Conservation (phyloP, 2,888 invertebrate species). For the Sympetrum striolatum region DNA sequence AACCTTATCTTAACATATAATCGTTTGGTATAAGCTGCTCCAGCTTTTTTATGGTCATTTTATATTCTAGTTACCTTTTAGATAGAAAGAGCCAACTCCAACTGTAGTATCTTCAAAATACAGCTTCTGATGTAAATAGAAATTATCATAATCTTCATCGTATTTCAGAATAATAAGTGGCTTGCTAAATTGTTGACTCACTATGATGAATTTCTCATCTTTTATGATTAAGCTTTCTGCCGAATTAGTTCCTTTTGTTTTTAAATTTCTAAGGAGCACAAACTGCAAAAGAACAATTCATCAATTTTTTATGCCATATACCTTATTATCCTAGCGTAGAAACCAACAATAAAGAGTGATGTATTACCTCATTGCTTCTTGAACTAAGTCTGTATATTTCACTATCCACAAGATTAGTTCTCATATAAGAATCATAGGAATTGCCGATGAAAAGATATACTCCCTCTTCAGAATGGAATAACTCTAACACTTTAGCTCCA, state of each 20-base stretch:
- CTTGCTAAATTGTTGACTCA: constrained; percentile 53
- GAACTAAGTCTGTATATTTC: constrained; percentile 1
- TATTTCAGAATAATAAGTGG: constrained; percentile 54
- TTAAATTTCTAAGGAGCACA: constrained; percentile 51
- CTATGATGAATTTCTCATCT: constrained; percentile 52
- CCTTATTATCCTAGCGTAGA: not conserved
- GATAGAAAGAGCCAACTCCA: constrained; percentile 53
- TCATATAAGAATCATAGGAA: not conserved
- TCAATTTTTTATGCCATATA: not conserved
- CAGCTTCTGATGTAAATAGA: constrained; percentile 54
- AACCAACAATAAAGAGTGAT: not conserved
- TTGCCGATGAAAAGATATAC: constrained; percentile 15
- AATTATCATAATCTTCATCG: constrained; percentile 51
- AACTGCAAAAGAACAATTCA: constrained; percentile 50
- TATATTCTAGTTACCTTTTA: constrained; percentile 51
- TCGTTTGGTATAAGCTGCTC: too few species aligned
- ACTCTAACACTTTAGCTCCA: constrained; percentile 51
- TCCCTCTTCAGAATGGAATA: not conserved
- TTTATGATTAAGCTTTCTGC: constrained; percentile 51
- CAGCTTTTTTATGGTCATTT: not conserved
- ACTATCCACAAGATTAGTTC: not conserved
- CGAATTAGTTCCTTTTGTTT: constrained; percentile 52
- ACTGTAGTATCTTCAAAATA: constrained; percentile 51
- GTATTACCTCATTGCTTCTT: not conserved
- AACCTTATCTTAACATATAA: too few species aligned